Conservation (phyloP, 92 coral and sea anemone species). For the Porites lobata region DNA sequence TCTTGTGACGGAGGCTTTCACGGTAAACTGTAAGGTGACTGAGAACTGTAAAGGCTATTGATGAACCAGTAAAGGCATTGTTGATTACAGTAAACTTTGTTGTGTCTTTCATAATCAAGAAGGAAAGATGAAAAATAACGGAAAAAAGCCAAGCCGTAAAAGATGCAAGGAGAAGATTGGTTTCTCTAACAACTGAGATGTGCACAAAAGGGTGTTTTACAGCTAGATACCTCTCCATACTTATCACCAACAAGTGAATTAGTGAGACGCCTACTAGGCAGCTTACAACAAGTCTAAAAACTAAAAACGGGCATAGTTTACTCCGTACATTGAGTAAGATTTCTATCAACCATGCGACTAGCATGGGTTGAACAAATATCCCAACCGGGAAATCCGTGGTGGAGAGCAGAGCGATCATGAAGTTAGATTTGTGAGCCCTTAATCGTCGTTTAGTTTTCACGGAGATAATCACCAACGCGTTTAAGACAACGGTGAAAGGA, state of each 20-base stretch:
- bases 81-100: background rate
- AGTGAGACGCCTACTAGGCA: too few species aligned
- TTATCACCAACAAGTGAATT: too few species aligned
- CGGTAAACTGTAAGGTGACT: background rate
- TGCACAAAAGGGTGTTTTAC: background rate
- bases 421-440: background rate
- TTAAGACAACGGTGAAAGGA: background rate
- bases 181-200: background rate
- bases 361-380: background rate
- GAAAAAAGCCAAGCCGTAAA: background rate
- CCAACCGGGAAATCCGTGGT: background rate
- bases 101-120: background rate
- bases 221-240: too few species aligned
- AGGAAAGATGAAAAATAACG: background rate
- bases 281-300: too few species aligned
- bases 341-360: background rate
- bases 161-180: background rate
- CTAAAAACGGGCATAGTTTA: too few species aligned
- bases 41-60: background rate
- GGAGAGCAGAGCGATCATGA: background rate
- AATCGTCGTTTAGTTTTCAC: background rate
- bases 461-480: background rate
- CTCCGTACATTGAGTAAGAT: too few species aligned
- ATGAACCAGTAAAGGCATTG: background rate
- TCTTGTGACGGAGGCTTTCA: background rate